Conservation (phyloP, 2,888 invertebrate species). For the Antheraea assamensis region DNA sequence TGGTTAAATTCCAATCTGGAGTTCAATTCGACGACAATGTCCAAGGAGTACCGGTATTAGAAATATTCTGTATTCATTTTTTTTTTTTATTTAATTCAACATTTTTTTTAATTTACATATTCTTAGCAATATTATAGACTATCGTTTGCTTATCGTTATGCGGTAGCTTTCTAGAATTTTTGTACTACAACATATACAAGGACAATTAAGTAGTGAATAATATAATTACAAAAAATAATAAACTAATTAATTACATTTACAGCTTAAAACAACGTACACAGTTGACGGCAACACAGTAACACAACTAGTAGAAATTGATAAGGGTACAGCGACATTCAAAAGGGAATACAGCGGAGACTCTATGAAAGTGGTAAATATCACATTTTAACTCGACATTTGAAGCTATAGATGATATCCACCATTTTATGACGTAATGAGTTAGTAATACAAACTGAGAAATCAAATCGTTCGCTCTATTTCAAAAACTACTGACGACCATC, state of each 20-base stretch:
- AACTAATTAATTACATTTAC: conserved; percentile 21
- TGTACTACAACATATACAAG: too few species aligned
- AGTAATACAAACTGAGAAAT: not conserved
- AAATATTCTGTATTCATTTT: not conserved
- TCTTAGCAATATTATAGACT: too few species aligned
- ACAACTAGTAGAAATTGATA: conserved; percentile 38
- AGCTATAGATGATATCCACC: too few species aligned
- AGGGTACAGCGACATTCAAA: conserved; percentile 34
- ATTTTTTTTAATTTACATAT: too few species aligned
- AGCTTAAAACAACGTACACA: conserved; percentile 40
- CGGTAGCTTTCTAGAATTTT: too few species aligned
- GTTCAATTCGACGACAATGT: conserved; percentile 28
- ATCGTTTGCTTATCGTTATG: too few species aligned
- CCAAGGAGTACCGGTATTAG: conserved; percentile 6
- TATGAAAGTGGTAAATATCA: conserved; percentile 42
- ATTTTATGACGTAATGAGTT: too few species aligned
- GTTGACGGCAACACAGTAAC: conserved; percentile 46
- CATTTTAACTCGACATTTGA: not conserved
- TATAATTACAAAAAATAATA: too few species aligned
- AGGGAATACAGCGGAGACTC: conserved; percentile 43
- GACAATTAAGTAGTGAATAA: not conserved
- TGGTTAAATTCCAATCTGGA: conserved; percentile 26
- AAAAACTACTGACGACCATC: too few species aligned
- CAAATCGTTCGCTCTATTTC: too few species aligned
- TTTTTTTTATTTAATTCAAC: not conserved